phyloP scores from a whole-genome alignment of 35 echinoderm and acorn worm genomes.

The Heliocidaris tuberculata region DNA sequence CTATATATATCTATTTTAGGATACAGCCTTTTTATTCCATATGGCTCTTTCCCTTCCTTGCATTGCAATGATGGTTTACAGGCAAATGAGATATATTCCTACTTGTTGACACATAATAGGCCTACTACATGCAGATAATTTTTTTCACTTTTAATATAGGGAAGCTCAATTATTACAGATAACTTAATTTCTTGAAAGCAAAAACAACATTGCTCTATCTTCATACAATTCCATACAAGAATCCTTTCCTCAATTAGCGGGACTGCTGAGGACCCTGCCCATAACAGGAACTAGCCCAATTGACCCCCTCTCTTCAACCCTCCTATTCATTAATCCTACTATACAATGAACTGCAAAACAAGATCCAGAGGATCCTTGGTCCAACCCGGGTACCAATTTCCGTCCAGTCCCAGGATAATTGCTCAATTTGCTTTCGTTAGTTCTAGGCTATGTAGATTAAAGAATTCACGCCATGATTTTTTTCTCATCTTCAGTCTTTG shows the following conservation, averaged over 20 bases:
- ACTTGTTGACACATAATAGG: not conserved
- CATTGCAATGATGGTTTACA: no score
- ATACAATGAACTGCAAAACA: not conserved
- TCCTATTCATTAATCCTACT: not conserved
- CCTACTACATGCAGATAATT: not conserved
- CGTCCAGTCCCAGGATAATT: not conserved
- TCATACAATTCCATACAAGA: not conserved
- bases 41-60: no score
- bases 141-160: not conserved
- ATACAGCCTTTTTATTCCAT: no score
- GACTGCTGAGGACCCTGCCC: constrained; percentile 8
- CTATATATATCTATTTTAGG: no score
- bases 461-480: not conserved
- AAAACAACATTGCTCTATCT: not conserved
- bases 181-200: not conserved
- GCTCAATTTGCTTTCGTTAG: not conserved
- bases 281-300: constrained; percentile 17
- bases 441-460: not conserved
- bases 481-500: no score
- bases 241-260: not conserved
- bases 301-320: not conserved
- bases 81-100: no score
- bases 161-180: not conserved
- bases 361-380: not conserved
- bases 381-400: not conserved